Evolutionary conservation across 2,888 invertebrate species (phyloP), one percentile per base, ranked within the genome.

Genomic region (Micoletzkya japonica): DNA sequence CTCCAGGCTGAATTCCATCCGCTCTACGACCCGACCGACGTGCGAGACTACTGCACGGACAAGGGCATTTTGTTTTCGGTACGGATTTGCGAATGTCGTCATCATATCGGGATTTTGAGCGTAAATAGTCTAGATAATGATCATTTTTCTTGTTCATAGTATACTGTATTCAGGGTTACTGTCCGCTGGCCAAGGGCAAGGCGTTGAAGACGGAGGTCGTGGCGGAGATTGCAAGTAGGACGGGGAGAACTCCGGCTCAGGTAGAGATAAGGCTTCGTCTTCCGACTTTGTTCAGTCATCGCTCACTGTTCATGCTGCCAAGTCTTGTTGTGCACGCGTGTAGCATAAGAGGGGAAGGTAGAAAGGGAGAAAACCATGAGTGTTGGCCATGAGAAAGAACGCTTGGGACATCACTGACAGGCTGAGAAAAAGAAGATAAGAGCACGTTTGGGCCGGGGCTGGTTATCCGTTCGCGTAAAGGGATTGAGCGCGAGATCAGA

Each of bases 151-250:
- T n/a, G n/a, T n/a, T n/a, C n/a, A n/a, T n/a, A n/a, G n/a, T n/a
- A n/a, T n/a, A n/a, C n/a, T n/a, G n/a, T n/a, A n/a, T n/a, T 56
- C 73, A 86, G 85, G 87, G 86, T 6, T 87, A 86, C 76, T 87
- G 86, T 77, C 87, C 87, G 14, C 74, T 87, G 60, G 87, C 85
- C 28, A 86, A 86, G 71, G 87, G 86, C 30, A 74, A 78, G 36
- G 81, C 86, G 37, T 75, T 87, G 54, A 77, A 79, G 26, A 84
- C 86, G 49, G 72, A 77, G 54, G 74, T 77, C 4, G 73, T 85
- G n/a, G 73, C 81, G 32, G 67, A 73, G 37, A 81, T 87, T n/a
- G 86, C 86, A 2, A 57, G 74, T 36, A 76, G 77, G 30, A 73
- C 81, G 72, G 73, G 72, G 4, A 82, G 79, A 74, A 84, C 86